Evolutionary conservation across 2,797 vertebrate genomes (phyloP).

Genomic region (Diceros bicornis): DNA sequence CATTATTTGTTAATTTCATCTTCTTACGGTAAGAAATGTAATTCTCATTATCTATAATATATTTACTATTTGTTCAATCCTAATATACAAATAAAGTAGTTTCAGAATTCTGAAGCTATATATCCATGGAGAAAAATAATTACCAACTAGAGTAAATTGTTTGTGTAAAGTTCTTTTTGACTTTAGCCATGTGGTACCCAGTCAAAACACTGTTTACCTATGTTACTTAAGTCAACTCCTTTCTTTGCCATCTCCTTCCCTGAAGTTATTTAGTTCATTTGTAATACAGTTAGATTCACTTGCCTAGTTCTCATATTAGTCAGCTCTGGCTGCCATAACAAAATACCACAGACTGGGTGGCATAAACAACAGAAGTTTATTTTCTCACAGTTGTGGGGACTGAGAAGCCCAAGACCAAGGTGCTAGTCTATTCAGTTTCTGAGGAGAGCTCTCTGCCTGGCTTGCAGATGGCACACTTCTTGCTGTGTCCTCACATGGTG

Average conservation of each 20-base stretch:
- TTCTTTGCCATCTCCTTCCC: neutral
- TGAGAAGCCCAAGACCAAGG: neutral
- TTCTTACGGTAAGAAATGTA: neutral
- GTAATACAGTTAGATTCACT: neutral
- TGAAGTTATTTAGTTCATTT: neutral
- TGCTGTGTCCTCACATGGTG: neutral
- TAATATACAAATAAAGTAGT: neutral
- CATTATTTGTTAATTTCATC: conserved; percentile 10
- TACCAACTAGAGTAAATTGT: neutral
- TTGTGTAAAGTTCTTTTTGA: neutral
- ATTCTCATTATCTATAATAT: neutral
- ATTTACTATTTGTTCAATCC: neutral
- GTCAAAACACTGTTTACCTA: neutral
- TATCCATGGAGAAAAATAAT: neutral
- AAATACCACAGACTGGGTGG: neutral
- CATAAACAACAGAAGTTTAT: neutral
- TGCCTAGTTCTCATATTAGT: neutral
- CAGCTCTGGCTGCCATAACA: neutral
- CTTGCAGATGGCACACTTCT: neutral
- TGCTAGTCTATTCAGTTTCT: neutral
- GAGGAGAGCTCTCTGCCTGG: neutral
- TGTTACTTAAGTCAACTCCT: neutral
- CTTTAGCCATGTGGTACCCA: neutral
- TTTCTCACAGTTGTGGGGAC: neutral
- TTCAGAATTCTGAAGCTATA: neutral